Percentiles rank a stretch among this genome's conserved stretches.
Conservation (phyloP, 2,113 vertebrate genomes). For the Alethe castanea region DNA sequence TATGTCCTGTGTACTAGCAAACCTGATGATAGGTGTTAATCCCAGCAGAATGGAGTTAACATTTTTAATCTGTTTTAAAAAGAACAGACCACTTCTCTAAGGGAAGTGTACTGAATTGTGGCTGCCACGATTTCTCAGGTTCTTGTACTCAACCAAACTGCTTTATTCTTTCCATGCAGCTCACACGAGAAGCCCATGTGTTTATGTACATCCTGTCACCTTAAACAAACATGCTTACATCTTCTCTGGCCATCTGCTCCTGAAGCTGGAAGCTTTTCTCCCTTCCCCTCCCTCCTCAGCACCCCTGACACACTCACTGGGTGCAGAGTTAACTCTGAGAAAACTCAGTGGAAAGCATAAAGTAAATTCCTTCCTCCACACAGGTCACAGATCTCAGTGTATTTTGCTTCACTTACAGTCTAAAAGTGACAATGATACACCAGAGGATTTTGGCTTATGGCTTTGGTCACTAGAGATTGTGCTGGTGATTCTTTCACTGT, state of each 20-base stretch:
- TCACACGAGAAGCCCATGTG: background rate
- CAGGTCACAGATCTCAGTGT: background rate
- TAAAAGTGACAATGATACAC: background rate
- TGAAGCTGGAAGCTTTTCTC: background rate
- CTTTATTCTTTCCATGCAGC: slow-evolving; percentile 19
- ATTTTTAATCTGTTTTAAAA: background rate
- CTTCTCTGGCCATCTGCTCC: slow-evolving; percentile 5
- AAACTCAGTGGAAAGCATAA: background rate
- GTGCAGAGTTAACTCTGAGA: background rate
- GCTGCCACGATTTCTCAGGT: background rate
- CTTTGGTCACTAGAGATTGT: background rate
- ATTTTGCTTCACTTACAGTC: background rate
- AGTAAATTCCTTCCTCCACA: background rate
- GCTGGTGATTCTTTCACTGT: background rate
- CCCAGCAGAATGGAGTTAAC: background rate
- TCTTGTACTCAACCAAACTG: background rate
- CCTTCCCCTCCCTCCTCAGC: background rate
- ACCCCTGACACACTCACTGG: background rate
- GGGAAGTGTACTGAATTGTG: background rate
- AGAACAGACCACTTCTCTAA: background rate
- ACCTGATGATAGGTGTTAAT: background rate
- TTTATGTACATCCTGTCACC: slow-evolving; percentile 17
- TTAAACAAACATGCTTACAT: slow-evolving; percentile 37
- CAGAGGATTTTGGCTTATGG: background rate
- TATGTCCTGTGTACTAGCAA: background rate